These are phyloP conservation scores for Tenthredo mesomela DNA, from an alignment of 2,888 invertebrate genomes.

Conservation along the genomic window DNA sequence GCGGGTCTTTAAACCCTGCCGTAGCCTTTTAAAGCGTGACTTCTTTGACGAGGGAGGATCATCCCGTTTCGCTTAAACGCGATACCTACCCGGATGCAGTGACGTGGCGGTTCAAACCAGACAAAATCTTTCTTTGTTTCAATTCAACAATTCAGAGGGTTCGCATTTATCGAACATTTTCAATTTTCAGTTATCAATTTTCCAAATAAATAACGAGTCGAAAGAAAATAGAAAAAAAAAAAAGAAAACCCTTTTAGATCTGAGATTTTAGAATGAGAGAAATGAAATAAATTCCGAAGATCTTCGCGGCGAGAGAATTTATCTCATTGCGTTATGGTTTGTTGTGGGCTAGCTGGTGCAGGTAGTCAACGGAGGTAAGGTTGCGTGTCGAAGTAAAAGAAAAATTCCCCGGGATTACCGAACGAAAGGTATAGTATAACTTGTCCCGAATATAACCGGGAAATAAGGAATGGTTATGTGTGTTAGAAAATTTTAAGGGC, in stretches of 20 bases:
- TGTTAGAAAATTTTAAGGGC: slow-evolving; percentile 23
- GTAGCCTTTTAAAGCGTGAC: slow-evolving; percentile 51
- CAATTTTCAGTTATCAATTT: too few relatives aligned
- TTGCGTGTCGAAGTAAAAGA: slow-evolving; percentile 19
- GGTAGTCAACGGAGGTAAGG: slow-evolving; percentile 7
- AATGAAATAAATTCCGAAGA: neutral
- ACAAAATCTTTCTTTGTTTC: slow-evolving; percentile 9
- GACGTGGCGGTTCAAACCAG: slow-evolving; percentile 14
- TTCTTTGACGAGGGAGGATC: slow-evolving; percentile 44
- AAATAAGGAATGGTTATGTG: neutral
- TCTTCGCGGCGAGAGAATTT: neutral
- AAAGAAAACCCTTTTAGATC: neutral
- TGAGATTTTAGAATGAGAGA: neutral
- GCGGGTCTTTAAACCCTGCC: slow-evolving; percentile 48
- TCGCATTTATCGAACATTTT: neutral
- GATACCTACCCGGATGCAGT: neutral
- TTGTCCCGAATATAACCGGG: slow-evolving; percentile 15
- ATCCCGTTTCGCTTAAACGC: slow-evolving; percentile 27
- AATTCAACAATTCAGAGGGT: neutral
- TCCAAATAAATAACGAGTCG: neutral
- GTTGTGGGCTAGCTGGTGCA: neutral
- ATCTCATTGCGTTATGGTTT: neutral
- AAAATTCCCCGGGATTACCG: neutral
- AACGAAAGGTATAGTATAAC: slow-evolving; percentile 24
- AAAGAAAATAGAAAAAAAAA: neutral